These are phyloP conservation scores for Nesometra sesokonis DNA, from an alignment of 35 echinoderm and acorn worm species.

Conservation along the genomic window DNA sequence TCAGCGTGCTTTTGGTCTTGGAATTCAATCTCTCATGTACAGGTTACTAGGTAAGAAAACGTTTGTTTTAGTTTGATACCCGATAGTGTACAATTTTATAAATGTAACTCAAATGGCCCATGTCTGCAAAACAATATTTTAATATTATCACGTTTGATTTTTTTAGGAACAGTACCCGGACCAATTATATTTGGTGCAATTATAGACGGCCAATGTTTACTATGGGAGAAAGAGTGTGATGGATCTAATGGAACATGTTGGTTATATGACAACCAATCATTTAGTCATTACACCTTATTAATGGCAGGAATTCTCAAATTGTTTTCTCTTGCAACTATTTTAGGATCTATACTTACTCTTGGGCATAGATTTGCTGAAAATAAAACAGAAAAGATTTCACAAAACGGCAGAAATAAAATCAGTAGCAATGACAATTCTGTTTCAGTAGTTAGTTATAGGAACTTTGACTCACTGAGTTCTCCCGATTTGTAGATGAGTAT, in stretches of 20 bases:
- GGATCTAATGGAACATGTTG: slow-evolving; percentile 36
- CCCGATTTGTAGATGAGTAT: neutral
- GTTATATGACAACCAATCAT: slow-evolving; percentile 50
- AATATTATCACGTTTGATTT: no score
- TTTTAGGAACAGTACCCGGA: slow-evolving; percentile 74
- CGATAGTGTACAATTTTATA: no score
- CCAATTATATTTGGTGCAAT: slow-evolving; percentile 82
- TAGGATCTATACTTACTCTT: neutral
- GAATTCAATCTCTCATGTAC: neutral
- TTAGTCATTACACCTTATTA: slow-evolving; percentile 25
- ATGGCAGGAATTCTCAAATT: slow-evolving; percentile 20
- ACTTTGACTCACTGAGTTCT: neutral
- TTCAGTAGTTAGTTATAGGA: neutral
- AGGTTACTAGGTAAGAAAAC: neutral
- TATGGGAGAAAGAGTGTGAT: slow-evolving; percentile 60
- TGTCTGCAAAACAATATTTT: no score
- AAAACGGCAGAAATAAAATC: neutral
- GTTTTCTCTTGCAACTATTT: neutral
- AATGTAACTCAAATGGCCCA: no score
- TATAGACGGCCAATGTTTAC: slow-evolving; percentile 72
- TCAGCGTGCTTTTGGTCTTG: slow-evolving; percentile 2
- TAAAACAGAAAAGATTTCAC: neutral
- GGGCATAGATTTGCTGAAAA: neutral
- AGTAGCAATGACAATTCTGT: neutral
- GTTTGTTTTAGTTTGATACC: no score